These are phyloP conservation scores for Suricata suricatta DNA, from an alignment of 2,113 vertebrate genomes.

Conservation along the genomic window DNA sequence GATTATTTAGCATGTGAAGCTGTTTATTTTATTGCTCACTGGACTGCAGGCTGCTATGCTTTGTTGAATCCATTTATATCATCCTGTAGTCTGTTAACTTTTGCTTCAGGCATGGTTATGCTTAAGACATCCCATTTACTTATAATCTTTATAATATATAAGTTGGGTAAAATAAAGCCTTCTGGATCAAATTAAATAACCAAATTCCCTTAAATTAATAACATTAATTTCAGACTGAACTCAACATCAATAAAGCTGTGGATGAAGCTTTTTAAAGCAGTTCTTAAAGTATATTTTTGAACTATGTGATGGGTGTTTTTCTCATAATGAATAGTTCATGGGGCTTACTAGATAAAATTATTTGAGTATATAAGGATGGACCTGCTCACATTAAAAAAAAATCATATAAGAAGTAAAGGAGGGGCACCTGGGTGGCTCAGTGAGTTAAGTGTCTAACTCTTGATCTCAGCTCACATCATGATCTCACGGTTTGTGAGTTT, in stretches of 20 bases:
- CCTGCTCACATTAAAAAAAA: neutral
- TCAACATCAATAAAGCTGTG: neutral
- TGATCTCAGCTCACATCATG: too few relatives aligned
- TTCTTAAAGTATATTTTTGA: neutral
- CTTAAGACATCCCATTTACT: neutral
- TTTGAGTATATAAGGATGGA: neutral
- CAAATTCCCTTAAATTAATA: neutral
- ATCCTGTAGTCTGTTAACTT: neutral
- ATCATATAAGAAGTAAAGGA: neutral
- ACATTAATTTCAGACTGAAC: neutral
- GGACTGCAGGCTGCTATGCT: neutral
- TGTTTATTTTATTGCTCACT: neutral
- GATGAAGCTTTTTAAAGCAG: neutral
- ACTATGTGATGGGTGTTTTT: neutral
- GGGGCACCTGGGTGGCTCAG: too few relatives aligned
- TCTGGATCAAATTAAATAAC: neutral
- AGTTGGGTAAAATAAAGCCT: neutral
- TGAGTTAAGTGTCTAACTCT: too few relatives aligned
- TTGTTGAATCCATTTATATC: neutral
- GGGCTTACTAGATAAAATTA: neutral
- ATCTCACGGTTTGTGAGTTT: too few relatives aligned
- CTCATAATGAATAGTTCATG: constrained; percentile 13
- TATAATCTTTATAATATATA: neutral
- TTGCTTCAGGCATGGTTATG: neutral
- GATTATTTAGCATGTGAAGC: neutral